These are phyloP conservation scores for Bimastos eiseni DNA, from an alignment of 2,888 invertebrate species.

Conservation along the genomic window DNA sequence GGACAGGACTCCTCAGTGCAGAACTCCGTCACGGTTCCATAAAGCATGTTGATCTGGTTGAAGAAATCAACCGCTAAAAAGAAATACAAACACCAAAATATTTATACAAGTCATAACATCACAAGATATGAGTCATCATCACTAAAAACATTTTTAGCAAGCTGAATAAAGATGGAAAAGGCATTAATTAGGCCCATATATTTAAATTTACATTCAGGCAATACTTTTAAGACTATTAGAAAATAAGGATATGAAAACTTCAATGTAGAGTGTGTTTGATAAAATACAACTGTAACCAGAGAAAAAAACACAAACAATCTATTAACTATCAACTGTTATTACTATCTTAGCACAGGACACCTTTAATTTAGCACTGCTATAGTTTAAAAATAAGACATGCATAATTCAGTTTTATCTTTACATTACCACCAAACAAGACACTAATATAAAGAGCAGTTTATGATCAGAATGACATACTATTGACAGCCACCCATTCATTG, in stretches of 20 bases:
- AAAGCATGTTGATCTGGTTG: constrained; percentile 99
- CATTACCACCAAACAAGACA: neutral
- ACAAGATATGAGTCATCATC: neutral
- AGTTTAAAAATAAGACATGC: neutral
- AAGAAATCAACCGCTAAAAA: constrained; percentile 95
- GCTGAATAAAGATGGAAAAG: neutral
- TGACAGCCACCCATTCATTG: constrained; percentile 99
- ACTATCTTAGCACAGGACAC: neutral
- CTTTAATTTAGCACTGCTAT: neutral
- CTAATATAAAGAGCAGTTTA: neutral
- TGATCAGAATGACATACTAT: constrained; percentile 75
- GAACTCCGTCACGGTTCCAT: constrained; percentile 99
- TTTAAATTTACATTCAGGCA: neutral
- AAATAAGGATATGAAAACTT: neutral
- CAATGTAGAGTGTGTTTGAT: neutral
- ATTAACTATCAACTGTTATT: neutral
- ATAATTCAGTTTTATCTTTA: neutral
- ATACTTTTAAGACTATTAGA: neutral
- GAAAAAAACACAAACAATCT: too few species aligned
- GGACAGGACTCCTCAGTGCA: constrained; percentile 95
- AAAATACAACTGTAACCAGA: too few species aligned
- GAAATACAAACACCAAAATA: constrained; percentile 16
- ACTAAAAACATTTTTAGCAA: neutral
- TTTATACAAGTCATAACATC: neutral
- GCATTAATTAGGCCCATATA: neutral